Conservation (phyloP, 1,140 invertebrate species). For the Ostrea edulis region DNA sequence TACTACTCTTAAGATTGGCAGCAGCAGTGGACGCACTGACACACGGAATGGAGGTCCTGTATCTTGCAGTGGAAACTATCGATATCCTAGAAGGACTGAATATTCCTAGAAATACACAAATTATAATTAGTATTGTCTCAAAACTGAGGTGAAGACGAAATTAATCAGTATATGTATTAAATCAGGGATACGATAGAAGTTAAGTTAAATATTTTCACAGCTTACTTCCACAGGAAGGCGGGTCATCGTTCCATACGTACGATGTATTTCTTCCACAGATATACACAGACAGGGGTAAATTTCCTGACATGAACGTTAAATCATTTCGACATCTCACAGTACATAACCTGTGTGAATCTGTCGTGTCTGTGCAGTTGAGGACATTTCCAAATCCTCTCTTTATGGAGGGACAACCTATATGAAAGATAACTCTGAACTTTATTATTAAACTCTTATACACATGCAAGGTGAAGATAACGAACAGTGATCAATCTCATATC, state of each 20-base stretch:
- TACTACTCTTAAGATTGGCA: not conserved
- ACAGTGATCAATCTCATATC: too few species aligned
- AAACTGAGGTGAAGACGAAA: too few species aligned
- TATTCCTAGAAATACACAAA: not conserved
- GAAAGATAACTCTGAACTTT: too few species aligned
- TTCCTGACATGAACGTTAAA: not conserved
- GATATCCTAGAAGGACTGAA: not conserved
- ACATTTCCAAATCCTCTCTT: not conserved
- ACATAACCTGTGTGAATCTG: not conserved
- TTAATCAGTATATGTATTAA: too few species aligned
- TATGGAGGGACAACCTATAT: not conserved
- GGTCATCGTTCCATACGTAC: not conserved
- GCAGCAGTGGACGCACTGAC: not conserved
- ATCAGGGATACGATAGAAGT: too few species aligned
- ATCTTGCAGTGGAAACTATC: not conserved
- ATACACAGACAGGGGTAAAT: not conserved
- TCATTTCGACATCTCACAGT: not conserved
- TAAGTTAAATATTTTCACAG: too few species aligned
- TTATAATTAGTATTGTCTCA: too few species aligned
- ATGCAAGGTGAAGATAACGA: too few species aligned
- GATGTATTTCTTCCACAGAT: not conserved
- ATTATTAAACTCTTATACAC: too few species aligned
- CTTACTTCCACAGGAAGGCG: slow-evolving; percentile 6
- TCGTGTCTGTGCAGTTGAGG: not conserved
- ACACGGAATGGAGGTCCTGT: not conserved